phyloP scores from a whole-genome alignment of 2,888 invertebrate genomes.

The Pyralis farinalis region DNA sequence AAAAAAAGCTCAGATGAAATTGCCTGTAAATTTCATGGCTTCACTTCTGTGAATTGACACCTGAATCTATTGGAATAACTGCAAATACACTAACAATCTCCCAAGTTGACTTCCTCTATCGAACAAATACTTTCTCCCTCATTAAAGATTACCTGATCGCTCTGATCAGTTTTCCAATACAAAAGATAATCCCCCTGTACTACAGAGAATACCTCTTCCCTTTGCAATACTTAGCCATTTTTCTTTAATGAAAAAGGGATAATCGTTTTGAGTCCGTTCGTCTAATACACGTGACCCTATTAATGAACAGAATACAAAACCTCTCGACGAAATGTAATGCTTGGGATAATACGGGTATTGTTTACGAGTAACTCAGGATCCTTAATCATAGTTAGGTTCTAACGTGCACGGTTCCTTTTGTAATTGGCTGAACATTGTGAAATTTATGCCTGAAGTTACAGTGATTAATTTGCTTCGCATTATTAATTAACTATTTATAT shows the following conservation, averaged over 20 bases:
- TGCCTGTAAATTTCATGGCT: no score
- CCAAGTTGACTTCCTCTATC: no score
- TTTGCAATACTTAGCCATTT: constrained; percentile 4
- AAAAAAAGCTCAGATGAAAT: no score
- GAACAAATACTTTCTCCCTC: background rate
- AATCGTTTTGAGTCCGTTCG: constrained; percentile 10
- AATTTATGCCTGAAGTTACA: no score
- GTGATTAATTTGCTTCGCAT: no score
- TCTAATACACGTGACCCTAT: constrained; percentile 10
- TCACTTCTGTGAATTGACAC: no score
- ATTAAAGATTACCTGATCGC: background rate
- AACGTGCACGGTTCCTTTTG: no score
- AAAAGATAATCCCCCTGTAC: constrained; percentile 2
- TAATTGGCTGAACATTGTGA: no score
- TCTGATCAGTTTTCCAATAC: constrained; percentile 3
- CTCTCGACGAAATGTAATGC: constrained; percentile 5
- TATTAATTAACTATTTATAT: no score
- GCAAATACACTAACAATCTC: no score
- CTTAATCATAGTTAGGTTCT: background rate
- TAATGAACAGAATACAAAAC: constrained; percentile 7
- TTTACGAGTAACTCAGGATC: constrained; percentile 6
- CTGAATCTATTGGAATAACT: no score
- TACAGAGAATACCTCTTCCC: background rate
- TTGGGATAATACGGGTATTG: constrained; percentile 5
- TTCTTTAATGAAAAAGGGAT: constrained; percentile 12